Evolutionary conservation across 23 tunicate species (phyloP), one percentile per base, ranked within the genome.

Genomic region (Corella eumyota): DNA sequence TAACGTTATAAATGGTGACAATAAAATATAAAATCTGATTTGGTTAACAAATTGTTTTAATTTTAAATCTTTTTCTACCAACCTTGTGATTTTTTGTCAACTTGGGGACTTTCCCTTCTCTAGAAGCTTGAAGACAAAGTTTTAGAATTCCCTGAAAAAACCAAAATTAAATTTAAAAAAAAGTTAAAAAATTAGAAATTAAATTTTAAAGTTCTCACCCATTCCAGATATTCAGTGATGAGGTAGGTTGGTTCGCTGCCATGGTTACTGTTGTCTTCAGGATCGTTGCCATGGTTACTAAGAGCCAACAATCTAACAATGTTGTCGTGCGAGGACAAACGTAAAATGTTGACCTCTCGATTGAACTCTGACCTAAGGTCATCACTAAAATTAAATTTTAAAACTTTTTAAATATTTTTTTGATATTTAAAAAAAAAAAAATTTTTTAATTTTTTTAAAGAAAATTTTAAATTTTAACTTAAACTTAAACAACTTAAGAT

Each of bases 91-190:
- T 59, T 61, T 88, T 88, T 21, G 67, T 72, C 32, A 88, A 73
- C 55, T 77, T 79, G 11, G 78, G 73, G 11, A 88, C 62, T 29
- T 52, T 68, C 36, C 75, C 79, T 40, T 73, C 73, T 54, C 58
- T 64, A 20, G 88, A 78, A 9, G 96, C 96, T 54, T 73, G 64
- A 4, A 88, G 71, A 68, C 96, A 88, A 33, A 88, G 64, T 56
- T 88, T 88, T 38, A 88, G 73, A 28, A 79, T 88, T 26, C 96
- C 96, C 96, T 88, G 61, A 46, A 67, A 68, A 50, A 66, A 65
- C 4, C 17, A 79, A 63, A 40, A 40, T 9, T 9, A 40, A 40
- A 40, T 15, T 11, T 11, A 15, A 9, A 9, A 40, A 40, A 40
- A 15, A 40, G 48, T 9, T 9, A 9, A 40, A 11, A 9, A 9